Base-by-base conservation (phyloP, 2,113 vertebrate species). In the Coregonus clupeaformis region DNA sequence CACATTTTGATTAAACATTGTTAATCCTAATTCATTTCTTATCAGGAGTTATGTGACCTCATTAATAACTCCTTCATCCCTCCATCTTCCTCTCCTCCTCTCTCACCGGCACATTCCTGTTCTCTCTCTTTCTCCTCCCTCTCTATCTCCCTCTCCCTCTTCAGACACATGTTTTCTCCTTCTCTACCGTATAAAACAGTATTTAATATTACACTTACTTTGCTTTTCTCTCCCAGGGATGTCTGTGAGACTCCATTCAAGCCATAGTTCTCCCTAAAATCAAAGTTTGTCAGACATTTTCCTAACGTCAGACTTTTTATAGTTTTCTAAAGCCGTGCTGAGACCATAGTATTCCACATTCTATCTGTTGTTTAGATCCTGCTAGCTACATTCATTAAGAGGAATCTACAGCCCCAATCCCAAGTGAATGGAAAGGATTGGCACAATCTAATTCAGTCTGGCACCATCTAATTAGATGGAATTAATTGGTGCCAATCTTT, bases 1-100 rank as follows among this genome's bases (percentile, higher is more conserved):
- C 76, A 47, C 80, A 68, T 84, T 87, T 68, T n/a, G 9, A 78
- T 82, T 16, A 62, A 12, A 11, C 59, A 7, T 20, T 85, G 79
- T 84, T 86, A 84, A 90, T 89, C 87, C 90, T 86, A 89, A 91
- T 89, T 86, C 60, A 82, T 86, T 82, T 79, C 85, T 86, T 87
- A 89, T 91, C 90, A 86, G 85, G 83, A 86, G 86, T 83, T 84
- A 78, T 82, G 88, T 85, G 88, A 91, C 90, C 89, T 91, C 84
- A 93, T 92, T 93, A 91, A 89, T 89, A 90, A 79, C 69, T 77
- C 70, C 83, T 77, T 65, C 79, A 60, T 57, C 73, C 63, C n/a
- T 64, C 16, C 12, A 4, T 16, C 5, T 5, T 6, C 45, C 24
- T 29, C 47, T 27, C 18, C 9, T 9, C 1, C 14, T 22, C 59